phyloP scores from a whole-genome alignment of 2,113 vertebrate species.

The Platichthys stellatus region DNA sequence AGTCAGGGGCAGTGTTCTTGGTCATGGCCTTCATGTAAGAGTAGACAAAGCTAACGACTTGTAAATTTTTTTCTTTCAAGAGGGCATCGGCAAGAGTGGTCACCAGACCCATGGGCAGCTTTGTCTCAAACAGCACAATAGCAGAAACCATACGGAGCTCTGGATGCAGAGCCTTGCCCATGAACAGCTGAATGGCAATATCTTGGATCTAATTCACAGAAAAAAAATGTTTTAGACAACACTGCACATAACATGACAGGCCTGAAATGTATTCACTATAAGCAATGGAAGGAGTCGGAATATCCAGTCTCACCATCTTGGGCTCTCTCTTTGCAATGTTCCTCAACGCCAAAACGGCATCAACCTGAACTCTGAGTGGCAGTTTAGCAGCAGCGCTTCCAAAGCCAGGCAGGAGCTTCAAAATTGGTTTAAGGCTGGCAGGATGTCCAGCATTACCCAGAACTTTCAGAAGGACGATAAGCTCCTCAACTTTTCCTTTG shows the following conservation, averaged over 20 bases:
- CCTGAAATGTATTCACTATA: background rate
- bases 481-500: conserved; percentile 70
- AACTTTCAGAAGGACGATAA: conserved; percentile 83
- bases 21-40: conserved; percentile 87
- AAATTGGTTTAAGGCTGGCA: conserved; percentile 84
- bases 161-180: conserved; percentile 72
- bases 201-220: conserved; percentile 83
- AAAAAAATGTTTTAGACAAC: background rate
- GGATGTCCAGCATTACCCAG: conserved; percentile 87
- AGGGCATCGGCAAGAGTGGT: conserved; percentile 76
- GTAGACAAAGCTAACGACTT: conserved; percentile 86
- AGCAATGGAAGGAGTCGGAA: background rate
- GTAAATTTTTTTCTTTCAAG: conserved; percentile 81
- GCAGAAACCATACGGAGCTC: conserved; percentile 85
- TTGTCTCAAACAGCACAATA: conserved; percentile 85
- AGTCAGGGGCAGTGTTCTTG: conserved; percentile 81
- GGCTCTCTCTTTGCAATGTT: conserved; percentile 85
- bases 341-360: conserved; percentile 84
- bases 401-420: conserved; percentile 83
- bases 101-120: conserved; percentile 79
- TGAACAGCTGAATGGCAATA: conserved; percentile 82
- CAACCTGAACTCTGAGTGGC: conserved; percentile 79
- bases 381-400: conserved; percentile 68
- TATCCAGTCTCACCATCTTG: conserved; percentile 75
- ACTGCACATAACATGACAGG: background rate